A percentile compares a stretch with the other conserved stretches of the same genome.
These are phyloP conservation scores for Saturnia pavonia DNA, from an alignment of 2,888 invertebrate species.

Conservation along the genomic window DNA sequence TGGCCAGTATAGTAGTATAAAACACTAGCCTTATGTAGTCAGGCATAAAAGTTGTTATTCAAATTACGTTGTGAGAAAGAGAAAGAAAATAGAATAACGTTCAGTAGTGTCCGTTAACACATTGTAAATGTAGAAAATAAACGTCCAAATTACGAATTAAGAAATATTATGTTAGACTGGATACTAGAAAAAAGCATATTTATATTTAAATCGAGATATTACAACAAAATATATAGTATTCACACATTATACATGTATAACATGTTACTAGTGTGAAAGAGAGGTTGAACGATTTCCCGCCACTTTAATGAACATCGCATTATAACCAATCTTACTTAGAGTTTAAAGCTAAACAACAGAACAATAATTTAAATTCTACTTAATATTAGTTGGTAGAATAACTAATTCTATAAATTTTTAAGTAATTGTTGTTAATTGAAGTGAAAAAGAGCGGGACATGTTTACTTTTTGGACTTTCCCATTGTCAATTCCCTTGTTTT, in stretches of 20 bases:
- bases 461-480: constrained; percentile 71
- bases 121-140: constrained; percentile 27
- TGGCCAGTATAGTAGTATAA: not conserved
- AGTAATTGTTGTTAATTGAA: constrained; percentile 50
- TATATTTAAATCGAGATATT: constrained; percentile 1
- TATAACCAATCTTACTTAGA: not conserved
- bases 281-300: constrained; percentile 56
- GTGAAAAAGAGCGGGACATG: constrained; percentile 80
- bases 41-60: constrained; percentile 31
- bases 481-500: constrained; percentile 60
- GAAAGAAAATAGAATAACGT: constrained; percentile 38
- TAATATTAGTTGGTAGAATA: not conserved
- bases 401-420: not conserved
- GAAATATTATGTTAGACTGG: constrained; percentile 2
- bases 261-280: constrained; percentile 17
- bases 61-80: constrained; percentile 41
- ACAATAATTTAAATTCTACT: not conserved
- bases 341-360: not conserved
- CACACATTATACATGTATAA: constrained; percentile 1
- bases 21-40: constrained; percentile 8
- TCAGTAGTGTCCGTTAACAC: constrained; percentile 27
- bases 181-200: not conserved
- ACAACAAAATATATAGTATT: constrained; percentile 4
- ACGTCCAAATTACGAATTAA: constrained; percentile 18
- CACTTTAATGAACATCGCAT: constrained; percentile 44